Conservation (phyloP, 2,797 vertebrate genomes). For the Gallinago solitaria region DNA sequence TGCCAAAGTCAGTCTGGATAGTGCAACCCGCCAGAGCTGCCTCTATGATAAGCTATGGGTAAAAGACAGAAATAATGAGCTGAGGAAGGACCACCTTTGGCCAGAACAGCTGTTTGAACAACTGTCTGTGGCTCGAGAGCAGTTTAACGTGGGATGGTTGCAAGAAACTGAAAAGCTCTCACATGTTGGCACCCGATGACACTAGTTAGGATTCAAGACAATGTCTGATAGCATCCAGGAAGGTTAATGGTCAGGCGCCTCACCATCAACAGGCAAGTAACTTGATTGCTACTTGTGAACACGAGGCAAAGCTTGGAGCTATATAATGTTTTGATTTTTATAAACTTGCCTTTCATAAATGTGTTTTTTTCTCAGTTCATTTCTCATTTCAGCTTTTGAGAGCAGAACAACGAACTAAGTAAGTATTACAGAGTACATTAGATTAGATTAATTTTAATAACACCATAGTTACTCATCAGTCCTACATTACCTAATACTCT, state of each 20-base stretch:
- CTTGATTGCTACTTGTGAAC: neutral
- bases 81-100: neutral
- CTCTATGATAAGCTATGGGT: neutral
- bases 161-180: neutral
- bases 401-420: neutral
- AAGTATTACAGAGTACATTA: neutral
- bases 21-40: neutral
- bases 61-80: neutral
- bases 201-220: neutral
- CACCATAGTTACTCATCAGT: neutral
- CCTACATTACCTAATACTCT: neutral
- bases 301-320: neutral
- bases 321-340: neutral
- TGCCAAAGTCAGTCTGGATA: neutral
- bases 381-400: neutral
- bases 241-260: neutral
- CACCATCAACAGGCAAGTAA: neutral
- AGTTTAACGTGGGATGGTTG: neutral
- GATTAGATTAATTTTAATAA: slow-evolving; percentile 7
- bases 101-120: neutral
- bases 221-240: neutral
- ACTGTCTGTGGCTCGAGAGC: neutral
- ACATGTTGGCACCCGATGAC: neutral
- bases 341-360: neutral
- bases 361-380: neutral